Evolutionary conservation across 2,797 vertebrate genomes (phyloP).

Genomic region (Falco columbarius): DNA sequence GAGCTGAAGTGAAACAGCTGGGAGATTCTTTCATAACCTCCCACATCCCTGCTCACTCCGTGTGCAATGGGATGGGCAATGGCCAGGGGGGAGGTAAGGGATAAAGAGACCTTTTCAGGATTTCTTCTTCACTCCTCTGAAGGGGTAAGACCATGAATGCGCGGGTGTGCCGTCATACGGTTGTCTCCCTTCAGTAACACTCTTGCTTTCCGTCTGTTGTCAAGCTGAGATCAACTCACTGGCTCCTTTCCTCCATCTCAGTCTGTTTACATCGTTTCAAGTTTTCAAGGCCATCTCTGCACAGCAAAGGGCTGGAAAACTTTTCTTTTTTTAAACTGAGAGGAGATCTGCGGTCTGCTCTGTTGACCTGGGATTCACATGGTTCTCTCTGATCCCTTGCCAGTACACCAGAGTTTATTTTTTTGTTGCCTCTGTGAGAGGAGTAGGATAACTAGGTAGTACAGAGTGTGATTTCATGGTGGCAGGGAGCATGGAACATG

Average conservation of each 20-base stretch:
- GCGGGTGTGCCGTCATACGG: accelerated
- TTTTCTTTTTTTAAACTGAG: neutral
- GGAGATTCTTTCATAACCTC: neutral
- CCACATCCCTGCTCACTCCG: neutral
- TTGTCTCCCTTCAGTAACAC: neutral
- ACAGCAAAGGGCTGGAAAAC: neutral
- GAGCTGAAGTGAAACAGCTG: neutral
- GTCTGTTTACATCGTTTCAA: neutral
- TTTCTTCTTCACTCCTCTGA: neutral
- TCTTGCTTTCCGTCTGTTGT: neutral
- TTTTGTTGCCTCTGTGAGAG: neutral
- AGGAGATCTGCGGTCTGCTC: neutral
- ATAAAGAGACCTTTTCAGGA: neutral
- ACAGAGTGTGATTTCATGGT: neutral
- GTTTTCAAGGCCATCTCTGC: neutral
- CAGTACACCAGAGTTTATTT: neutral
- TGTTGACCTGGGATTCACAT: neutral
- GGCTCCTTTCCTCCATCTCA: neutral
- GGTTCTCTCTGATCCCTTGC: neutral
- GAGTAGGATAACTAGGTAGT: neutral
- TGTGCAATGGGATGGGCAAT: too few relatives aligned
- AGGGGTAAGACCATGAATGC: neutral
- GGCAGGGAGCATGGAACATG: neutral
- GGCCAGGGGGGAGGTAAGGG: neutral
- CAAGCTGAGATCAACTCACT: neutral